Conservation (phyloP, 2,113 vertebrate genomes). For the Strix aluco region DNA sequence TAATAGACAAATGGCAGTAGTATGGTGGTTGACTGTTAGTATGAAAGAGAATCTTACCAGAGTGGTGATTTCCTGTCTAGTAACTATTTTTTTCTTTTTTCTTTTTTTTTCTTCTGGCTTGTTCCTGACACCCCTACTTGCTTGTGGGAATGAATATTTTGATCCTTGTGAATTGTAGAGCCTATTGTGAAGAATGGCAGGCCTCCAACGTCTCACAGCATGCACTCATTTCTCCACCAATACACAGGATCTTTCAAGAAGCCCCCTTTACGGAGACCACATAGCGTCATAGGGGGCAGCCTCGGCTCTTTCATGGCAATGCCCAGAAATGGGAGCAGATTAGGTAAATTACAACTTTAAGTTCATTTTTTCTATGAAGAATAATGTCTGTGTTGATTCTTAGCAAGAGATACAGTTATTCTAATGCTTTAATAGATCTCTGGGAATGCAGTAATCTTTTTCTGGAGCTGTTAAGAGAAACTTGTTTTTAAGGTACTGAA, state of each 20-base stretch:
- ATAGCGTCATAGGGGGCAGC: constrained; percentile 93
- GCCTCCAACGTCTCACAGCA: constrained; percentile 91
- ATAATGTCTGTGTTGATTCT: not conserved
- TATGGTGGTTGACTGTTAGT: not conserved
- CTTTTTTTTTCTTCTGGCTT: constrained; percentile 38
- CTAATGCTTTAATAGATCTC: not conserved
- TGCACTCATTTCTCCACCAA: constrained; percentile 97
- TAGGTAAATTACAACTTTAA: constrained; percentile 79
- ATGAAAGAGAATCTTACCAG: constrained; percentile 25
- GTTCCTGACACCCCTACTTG: constrained; percentile 69
- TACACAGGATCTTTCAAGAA: constrained; percentile 97
- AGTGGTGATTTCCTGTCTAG: constrained; percentile 34
- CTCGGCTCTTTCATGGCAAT: constrained; percentile 93
- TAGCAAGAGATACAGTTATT: not conserved
- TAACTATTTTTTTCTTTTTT: constrained; percentile 46
- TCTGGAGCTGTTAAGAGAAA: not conserved
- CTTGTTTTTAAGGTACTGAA: not conserved
- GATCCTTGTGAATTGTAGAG: constrained; percentile 73
- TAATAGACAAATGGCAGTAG: not conserved
- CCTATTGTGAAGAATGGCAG: constrained; percentile 91
- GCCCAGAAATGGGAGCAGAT: constrained; percentile 93
- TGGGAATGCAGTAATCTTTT: not conserved
- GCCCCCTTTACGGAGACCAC: constrained; percentile 89
- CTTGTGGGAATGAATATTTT: constrained; percentile 70
- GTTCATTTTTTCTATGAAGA: not conserved